phyloP scores from a whole-genome alignment of 2,113 vertebrate genomes.

The Thermophis baileyi region DNA sequence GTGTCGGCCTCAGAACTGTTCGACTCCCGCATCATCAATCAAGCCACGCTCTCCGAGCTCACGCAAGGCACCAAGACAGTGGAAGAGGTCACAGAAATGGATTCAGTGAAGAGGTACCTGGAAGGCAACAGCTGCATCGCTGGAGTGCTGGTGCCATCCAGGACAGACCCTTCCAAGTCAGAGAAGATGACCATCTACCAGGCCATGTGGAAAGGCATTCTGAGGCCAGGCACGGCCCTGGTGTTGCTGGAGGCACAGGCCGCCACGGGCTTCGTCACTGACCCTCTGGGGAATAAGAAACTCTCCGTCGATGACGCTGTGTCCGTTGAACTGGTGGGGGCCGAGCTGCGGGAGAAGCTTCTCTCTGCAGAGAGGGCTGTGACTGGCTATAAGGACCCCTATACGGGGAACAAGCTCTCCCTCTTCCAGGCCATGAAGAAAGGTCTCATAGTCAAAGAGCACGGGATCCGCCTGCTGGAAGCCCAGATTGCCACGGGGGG shows the following conservation, averaged over 20 bases:
- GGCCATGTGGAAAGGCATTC: slow-evolving; percentile 61
- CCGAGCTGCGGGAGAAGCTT: slow-evolving; percentile 64
- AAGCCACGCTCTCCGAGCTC: slow-evolving; percentile 44
- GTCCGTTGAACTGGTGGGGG: slow-evolving; percentile 53
- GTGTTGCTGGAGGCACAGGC: slow-evolving; percentile 66
- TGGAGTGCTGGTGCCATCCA: slow-evolving; percentile 75
- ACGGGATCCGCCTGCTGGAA: slow-evolving; percentile 79
- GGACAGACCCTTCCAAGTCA: slow-evolving; percentile 71
- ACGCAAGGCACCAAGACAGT: slow-evolving; percentile 55
- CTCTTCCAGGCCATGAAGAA: slow-evolving; percentile 80
- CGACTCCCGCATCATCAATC: slow-evolving; percentile 73
- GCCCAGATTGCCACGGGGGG: slow-evolving; percentile 79
- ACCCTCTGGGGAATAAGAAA: slow-evolving; percentile 34
- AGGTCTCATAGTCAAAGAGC: slow-evolving; percentile 80
- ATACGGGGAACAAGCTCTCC: slow-evolving; percentile 48
- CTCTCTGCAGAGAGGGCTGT: slow-evolving; percentile 63
- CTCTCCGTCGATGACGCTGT: slow-evolving; percentile 56
- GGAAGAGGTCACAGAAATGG: slow-evolving; percentile 61
- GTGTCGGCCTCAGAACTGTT: slow-evolving; percentile 58
- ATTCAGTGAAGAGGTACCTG: slow-evolving; percentile 72
- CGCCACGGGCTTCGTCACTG: slow-evolving; percentile 51
- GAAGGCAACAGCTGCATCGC: slow-evolving; percentile 75
- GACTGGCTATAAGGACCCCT: slow-evolving; percentile 65
- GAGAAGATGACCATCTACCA: slow-evolving; percentile 74
- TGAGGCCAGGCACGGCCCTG: slow-evolving; percentile 61